Base-by-base conservation (phyloP, 2,888 invertebrate species). In the Chrysolina americana region DNA sequence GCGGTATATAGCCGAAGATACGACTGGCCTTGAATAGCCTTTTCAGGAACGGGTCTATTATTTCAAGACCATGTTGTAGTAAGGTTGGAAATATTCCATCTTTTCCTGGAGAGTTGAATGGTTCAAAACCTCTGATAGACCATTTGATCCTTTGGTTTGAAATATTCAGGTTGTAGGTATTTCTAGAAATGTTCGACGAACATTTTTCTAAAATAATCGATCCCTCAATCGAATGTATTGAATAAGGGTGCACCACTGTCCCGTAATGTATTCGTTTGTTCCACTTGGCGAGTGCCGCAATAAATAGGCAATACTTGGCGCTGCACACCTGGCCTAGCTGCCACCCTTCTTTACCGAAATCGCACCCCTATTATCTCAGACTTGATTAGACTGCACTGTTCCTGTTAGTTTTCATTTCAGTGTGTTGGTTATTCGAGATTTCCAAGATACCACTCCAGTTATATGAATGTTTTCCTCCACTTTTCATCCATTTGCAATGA, bases 311-410 rank as follows among this genome's bases (percentile, higher is more conserved):
- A 78, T 80, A 76, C 75, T 79, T 76, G 59, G 76, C 70, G 80
- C 71, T 71, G 81, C 79, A 83, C 85, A 85, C 85, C 85, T 85
- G 85, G 85, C 64, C 65, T 56, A 79, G 72, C 71, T 79, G 77
- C 77, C 81, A 82, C 83, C 84, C 83, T 82, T 79, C 79, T 76
- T 77, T 79, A 75, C 75, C 65, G 64, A 79, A 75, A 79, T 80
- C 76, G 76, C 81, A 81, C 83, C 83, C 81, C 80, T 82, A 75
- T 80, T 80, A 81, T 82, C 81, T 80, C 72, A 70, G 69, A 75
- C 78, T 77, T 79, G 71, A 75, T 80, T 77, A 75, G 73, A 72
- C 73, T 47, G 47, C 68, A 36, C 47, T 56, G 53, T 68, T 21
- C 41, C 23, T 59, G 59, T 59, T 36, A 68, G 28, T 65, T 44